phyloP scores from a whole-genome alignment of 2,113 vertebrate genomes.

The Grallaria varia region DNA sequence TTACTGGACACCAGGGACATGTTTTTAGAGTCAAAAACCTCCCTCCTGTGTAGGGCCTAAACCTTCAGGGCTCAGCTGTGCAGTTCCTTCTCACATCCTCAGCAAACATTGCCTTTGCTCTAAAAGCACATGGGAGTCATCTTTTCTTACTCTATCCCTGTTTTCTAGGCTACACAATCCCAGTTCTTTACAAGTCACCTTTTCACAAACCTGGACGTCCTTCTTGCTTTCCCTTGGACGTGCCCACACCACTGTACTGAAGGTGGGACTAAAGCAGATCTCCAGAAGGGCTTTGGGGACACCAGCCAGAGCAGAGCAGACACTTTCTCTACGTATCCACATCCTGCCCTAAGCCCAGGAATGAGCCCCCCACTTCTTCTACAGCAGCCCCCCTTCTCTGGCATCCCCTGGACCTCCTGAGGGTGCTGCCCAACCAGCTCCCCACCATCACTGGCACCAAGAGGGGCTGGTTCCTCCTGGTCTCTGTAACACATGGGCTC shows the following conservation, averaged over 20 bases:
- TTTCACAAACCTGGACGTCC: background rate
- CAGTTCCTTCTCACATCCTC: background rate
- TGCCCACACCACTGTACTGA: background rate
- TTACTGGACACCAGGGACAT: background rate
- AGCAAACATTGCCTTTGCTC: background rate
- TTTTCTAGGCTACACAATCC: background rate
- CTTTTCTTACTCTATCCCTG: background rate
- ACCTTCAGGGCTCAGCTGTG: background rate
- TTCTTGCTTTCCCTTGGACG: background rate
- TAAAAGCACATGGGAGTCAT: background rate
- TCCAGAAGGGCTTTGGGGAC: background rate
- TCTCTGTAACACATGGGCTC: accelerated
- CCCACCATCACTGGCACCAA: background rate
- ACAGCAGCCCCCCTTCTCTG: background rate
- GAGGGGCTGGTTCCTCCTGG: background rate
- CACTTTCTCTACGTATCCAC: accelerated
- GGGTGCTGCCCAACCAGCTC: background rate
- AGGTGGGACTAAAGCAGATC: background rate
- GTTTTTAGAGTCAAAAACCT: background rate
- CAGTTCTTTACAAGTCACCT: background rate
- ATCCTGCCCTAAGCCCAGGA: background rate
- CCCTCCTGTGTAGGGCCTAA: background rate
- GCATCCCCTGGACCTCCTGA: no score
- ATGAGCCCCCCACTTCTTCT: background rate
- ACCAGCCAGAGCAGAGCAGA: accelerated